A percentile compares a stretch with the other conserved stretches of the same genome.
Conservation (phyloP, 1,140 invertebrate genomes). For the Asbolus verrucosus region DNA sequence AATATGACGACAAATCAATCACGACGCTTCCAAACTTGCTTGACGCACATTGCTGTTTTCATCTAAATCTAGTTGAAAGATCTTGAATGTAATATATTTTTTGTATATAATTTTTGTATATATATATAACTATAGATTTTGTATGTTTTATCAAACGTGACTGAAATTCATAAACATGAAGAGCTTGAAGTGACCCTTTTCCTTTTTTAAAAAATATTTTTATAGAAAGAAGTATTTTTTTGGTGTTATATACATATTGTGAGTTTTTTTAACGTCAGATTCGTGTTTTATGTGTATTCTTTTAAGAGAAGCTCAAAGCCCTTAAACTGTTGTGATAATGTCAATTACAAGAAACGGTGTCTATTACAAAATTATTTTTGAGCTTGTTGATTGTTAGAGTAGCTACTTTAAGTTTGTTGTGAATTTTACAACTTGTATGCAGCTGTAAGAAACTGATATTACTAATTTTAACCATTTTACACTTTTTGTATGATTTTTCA, state of each 20-base stretch:
- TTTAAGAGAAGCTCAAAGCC: slow-evolving; percentile 24
- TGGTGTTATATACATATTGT: slow-evolving; percentile 19
- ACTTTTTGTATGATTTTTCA: slow-evolving; percentile 1
- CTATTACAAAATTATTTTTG: slow-evolving; percentile 22
- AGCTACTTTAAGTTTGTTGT: slow-evolving; percentile 26
- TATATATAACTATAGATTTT: no score
- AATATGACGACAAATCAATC: slow-evolving; percentile 5
- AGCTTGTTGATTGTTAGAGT: slow-evolving; percentile 32
- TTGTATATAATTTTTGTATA: slow-evolving; percentile 38
- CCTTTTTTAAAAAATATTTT: no score
- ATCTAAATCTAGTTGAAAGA: not conserved
- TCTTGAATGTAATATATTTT: slow-evolving; percentile 29
- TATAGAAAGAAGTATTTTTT: no score
- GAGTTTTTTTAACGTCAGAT: slow-evolving; percentile 29
- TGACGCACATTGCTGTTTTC: slow-evolving; percentile 5
- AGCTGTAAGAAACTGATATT: slow-evolving; percentile 24
- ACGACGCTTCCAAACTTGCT: slow-evolving; percentile 26
- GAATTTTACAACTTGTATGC: no score
- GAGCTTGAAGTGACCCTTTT: no score
- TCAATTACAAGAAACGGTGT: slow-evolving; percentile 23
- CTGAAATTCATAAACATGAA: no score
- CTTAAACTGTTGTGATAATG: slow-evolving; percentile 27
- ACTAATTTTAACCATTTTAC: slow-evolving; percentile 6
- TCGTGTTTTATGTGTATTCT: no score
- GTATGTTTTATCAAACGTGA: no score